Base-by-base conservation (phyloP, 2,113 vertebrate species). In the Silurus meridionalis region DNA sequence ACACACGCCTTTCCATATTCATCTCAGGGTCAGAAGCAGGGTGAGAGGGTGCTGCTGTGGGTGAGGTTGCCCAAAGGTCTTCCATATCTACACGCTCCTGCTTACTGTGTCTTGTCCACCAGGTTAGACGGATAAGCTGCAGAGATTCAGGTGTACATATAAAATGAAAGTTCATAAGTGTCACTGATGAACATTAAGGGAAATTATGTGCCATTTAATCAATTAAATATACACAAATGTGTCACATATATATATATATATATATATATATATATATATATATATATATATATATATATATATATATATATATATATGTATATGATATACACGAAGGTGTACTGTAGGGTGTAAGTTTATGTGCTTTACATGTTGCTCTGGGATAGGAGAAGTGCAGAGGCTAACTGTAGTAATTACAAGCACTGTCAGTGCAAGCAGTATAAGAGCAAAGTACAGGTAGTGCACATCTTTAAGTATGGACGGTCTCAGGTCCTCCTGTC, bases 391-490 rank as follows among this genome's bases (percentile, higher is more conserved):
- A 0, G 97, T 98, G 87, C 91, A 95, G 87, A 99, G 90, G 83
- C 97, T 99, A 88, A 98, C 53, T 0, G 83, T 57, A 53, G 92
- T 1, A 0, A 95, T 97, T 89, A 96, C 78, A 0, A 95, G 9
- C 0, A 90, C 90, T 0, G 95, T 96, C 85, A 99, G 83, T 80
- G 55, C 93, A 4, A 95, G 95, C 69, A 99, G 95, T 58, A 99
- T 93, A 48, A 99, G 93, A 0, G 97, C 97, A 13, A 99, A 99
- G 93, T 99, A 97, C 77, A 99, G 95, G 91, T 99, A 99, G 90
- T 99, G 98, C 69, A 98, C 89, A 1, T 97, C 88, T 89, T 94
- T 96, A 46, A 99, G 86, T 57, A 99, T 5, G 0, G 94, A 86
- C 0, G 97, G 98, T 7, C 97, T 95, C 0, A 0, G 77, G 92